Percentiles rank a stretch among this genome's conserved stretches.
These are phyloP conservation scores for Zosterops lateralis DNA, from an alignment of 2,113 vertebrate genomes.

Conservation along the genomic window DNA sequence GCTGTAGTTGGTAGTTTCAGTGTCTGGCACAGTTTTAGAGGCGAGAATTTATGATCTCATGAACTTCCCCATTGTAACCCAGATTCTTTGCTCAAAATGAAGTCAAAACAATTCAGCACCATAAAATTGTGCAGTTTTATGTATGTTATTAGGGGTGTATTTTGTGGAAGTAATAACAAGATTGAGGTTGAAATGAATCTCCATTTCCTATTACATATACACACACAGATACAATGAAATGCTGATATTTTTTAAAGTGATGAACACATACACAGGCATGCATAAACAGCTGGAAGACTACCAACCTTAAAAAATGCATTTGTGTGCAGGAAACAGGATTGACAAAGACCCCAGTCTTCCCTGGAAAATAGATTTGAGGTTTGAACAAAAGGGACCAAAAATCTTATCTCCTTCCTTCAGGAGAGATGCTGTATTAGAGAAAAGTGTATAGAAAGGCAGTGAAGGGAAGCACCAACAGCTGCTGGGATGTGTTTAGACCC, in stretches of 20 bases:
- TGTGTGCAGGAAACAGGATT: background rate
- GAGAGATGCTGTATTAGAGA: background rate
- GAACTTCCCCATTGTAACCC: background rate
- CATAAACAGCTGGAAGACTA: background rate
- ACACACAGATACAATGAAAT: background rate
- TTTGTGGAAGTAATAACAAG: background rate
- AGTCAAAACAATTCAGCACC: background rate
- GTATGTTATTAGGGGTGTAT: background rate
- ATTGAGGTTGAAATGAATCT: background rate
- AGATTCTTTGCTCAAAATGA: background rate
- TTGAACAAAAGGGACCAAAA: background rate
- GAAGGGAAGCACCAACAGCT: background rate
- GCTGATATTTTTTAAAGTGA: background rate
- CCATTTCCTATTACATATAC: background rate
- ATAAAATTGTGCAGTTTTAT: background rate
- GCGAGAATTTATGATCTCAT: constrained; percentile 17
- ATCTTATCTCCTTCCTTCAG: background rate
- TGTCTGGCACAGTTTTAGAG: background rate
- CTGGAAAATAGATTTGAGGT: background rate
- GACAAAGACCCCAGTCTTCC: background rate
- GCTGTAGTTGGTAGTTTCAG: background rate
- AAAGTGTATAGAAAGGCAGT: background rate
- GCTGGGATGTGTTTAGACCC: background rate
- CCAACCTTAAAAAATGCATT: background rate
- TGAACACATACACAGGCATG: background rate